Evolutionary conservation across 2,797 vertebrate genomes (phyloP), one percentile per base, ranked within the genome.

Genomic region (Enteromius viviparus): DNA sequence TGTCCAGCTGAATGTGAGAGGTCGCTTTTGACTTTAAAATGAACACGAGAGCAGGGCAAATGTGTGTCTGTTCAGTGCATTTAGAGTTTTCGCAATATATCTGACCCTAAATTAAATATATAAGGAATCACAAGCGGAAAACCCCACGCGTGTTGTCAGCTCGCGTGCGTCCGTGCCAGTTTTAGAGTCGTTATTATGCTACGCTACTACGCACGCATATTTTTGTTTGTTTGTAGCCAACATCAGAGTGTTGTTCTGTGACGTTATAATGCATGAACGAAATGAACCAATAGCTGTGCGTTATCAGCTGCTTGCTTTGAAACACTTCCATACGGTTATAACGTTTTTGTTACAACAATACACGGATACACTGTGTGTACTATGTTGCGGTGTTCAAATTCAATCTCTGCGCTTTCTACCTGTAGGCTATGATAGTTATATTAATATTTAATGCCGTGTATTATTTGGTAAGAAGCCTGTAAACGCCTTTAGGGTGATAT

Each of bases 1-100:
- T 95, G 84, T 91, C 88, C 80, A 60, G 76, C 53, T 76, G 81
- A 82, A 85, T 83, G 78, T 55, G 79, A 86, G 84, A 32, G 62
- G 17, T 77, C 68, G 21, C 58, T 32, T 74, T 53, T 42, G 82
- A 70, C 49, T 70, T 32, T 78, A 37, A 55, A 66, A 76, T n/a
- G 32, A 49, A 15, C 76, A 21, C 11, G 40, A 65, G 42, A 32
- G 80, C 71, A 49, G 42, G 11, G 32, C 47, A n/a, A 47, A 65
- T 29, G 62, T 45, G 23, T 58, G 23, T 37, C 72, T 23, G 19
- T 19, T 42, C 14, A 2, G 49, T 47, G 49, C 9, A 12, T 49
- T 74, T 47, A 14, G 40, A 60, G 37, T 19, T 45, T 26, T 32
- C 3, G 5, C 21, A n/a, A n/a, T 72, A 47, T 2, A 45, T 15